Evolutionary conservation across 2,113 vertebrate species (phyloP), one percentile per base, ranked within the genome.

Genomic region (Cinclus cinclus): DNA sequence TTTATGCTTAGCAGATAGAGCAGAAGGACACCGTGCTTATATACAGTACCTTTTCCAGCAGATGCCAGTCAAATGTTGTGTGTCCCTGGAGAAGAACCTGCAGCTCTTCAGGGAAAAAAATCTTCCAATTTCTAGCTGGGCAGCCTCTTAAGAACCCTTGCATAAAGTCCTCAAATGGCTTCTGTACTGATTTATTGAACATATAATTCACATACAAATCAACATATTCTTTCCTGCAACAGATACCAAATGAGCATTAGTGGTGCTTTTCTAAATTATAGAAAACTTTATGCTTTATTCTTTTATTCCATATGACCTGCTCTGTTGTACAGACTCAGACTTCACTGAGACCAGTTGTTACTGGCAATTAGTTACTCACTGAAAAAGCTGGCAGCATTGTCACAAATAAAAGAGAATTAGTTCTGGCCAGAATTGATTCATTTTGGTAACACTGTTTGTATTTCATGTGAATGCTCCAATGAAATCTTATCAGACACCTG

Each of bases 91-190:
- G 87, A 92, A 97, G 19, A 49, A 52, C 14, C 63, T 84, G 94
- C 53, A 98, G 94, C 39, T 98, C 97, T 27, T 4, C 64, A 58
- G 98, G 97, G 47, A 93, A 86, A 84, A 98, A 97, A 5, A 98
- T 69, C 56, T 53, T 96, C 97, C 97, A 98, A 4, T 1, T 69
- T 24, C 22, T 25, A 79, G 55, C 47, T 31, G 97, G 97, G 69
- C 94, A 97, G 77, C 96, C 97, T 93, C 44, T 83, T 62, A 83
- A 90, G 96, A 98, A 98, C n/a, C 98, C 98, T 53, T 8, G 7
- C 68, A 33, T 49, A 19, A 98, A 98, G 37, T 89, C 90, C 42
- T 62, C 35, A 87, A 97, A 98, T 63, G 97, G 94, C 30, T 90
- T 91, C 91, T 27, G 16, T 28, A 98, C 74, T 0, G 97, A 97